These are phyloP conservation scores for Silurus glanis DNA, from an alignment of 2,113 vertebrate species.

Conservation along the genomic window DNA sequence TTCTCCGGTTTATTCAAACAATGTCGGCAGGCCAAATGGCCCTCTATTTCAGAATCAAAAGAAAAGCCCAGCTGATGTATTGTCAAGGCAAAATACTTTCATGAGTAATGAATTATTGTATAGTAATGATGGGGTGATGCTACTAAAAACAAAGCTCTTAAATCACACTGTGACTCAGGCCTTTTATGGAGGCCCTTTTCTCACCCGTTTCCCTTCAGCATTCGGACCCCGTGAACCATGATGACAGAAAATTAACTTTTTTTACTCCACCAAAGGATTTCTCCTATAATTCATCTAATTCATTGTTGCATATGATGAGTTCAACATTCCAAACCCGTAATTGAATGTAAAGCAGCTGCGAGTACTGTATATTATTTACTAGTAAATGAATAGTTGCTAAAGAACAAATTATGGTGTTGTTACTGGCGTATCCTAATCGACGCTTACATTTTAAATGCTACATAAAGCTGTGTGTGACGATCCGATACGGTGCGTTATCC, in stretches of 20 bases:
- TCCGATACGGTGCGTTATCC: constrained; percentile 25
- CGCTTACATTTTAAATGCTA: constrained; percentile 13
- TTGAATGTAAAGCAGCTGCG: constrained; percentile 7
- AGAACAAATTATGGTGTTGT: background rate
- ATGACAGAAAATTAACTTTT: constrained; percentile 50
- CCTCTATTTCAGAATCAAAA: constrained; percentile 64
- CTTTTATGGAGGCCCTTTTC: constrained; percentile 58
- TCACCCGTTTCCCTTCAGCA: constrained; percentile 52
- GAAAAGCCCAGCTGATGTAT: constrained; percentile 78
- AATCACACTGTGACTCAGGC: constrained; percentile 71
- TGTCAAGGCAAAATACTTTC: constrained; percentile 73
- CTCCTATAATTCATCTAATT: constrained; percentile 21
- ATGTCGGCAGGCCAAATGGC: constrained; percentile 69
- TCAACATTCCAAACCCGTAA: background rate
- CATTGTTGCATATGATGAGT: background rate
- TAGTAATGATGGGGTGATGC: constrained; percentile 71
- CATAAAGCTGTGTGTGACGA: constrained; percentile 22
- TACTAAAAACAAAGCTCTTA: constrained; percentile 76
- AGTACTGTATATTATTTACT: background rate
- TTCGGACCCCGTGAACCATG: constrained; percentile 60
- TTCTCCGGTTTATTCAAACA: constrained; percentile 80
- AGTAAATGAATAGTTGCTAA: background rate
- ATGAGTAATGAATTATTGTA: constrained; percentile 75
- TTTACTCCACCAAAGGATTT: background rate
- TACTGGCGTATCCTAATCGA: background rate